Percentiles rank a stretch among this genome's conserved stretches.
Conservation (phyloP, 1,140 invertebrate genomes). For the Physella acuta region DNA sequence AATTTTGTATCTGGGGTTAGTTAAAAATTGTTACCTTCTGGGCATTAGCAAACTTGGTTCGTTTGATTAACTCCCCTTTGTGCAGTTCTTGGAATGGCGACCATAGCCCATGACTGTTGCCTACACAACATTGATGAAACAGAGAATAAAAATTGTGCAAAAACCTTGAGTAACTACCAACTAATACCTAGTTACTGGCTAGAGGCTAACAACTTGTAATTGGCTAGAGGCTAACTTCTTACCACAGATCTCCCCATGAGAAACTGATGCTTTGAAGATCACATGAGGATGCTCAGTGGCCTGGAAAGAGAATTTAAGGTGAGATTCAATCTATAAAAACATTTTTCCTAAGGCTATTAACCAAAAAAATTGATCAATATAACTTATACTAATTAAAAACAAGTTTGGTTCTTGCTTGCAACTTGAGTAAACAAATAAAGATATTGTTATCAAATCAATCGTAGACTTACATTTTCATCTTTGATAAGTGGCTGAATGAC, state of each 20-base stretch:
- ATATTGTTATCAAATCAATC: not conserved
- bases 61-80: conserved; percentile 41
- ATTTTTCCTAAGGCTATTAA: not conserved
- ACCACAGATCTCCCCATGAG: conserved; percentile 67
- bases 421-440: too few species aligned
- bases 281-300: conserved; percentile 95
- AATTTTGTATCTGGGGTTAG: too few species aligned
- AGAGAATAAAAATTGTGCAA: not conserved
- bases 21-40: conserved; percentile 33
- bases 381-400: too few species aligned
- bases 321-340: not conserved
- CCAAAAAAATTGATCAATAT: not conserved
- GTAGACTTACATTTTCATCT: conserved; percentile 92
- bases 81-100: conserved; percentile 46
- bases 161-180: too few species aligned
- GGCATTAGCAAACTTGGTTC: conserved; percentile 35
- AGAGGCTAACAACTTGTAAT: not conserved
- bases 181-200: not conserved
- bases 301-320: conserved; percentile 39
- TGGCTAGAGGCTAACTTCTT: too few species aligned
- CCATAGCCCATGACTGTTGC: conserved; percentile 69
- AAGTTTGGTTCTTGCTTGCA: too few species aligned
- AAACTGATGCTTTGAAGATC: conserved; percentile 87
- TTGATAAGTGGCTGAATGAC: conserved; percentile 95
- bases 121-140: conserved; percentile 29